Conservation (phyloP, 2,888 invertebrate genomes). For the Chaitophorus viminalis region DNA sequence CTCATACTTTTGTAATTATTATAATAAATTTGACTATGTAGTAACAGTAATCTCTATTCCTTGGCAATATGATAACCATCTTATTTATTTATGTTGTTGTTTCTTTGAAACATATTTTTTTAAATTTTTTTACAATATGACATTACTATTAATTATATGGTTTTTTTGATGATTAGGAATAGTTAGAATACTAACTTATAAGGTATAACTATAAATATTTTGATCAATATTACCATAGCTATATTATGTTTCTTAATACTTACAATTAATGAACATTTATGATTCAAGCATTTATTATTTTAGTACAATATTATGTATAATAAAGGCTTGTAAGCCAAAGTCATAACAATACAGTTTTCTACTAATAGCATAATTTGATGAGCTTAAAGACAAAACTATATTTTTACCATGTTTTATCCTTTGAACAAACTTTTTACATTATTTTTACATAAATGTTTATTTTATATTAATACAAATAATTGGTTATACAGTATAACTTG, state of each 20-base stretch:
- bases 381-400: constrained; percentile 4
- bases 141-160: neutral
- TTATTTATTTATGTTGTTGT: constrained; percentile 5
- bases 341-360: neutral
- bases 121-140: neutral
- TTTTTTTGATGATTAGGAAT: neutral
- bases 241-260: neutral
- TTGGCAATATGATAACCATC: neutral
- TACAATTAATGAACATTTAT: neutral
- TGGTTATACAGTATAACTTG: neutral
- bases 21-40: constrained; percentile 6
- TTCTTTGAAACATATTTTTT: neutral
- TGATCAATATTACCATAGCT: neutral
- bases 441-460: constrained; percentile 19
- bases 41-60: constrained; percentile 14
- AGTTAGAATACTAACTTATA: neutral
- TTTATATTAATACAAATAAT: neutral
- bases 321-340: neutral
- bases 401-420: constrained; percentile 18
- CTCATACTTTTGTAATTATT: constrained; percentile 1
- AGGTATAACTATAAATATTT: neutral
- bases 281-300: neutral
- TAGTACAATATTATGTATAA: neutral
- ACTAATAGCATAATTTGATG: neutral
- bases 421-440: constrained; percentile 28